phyloP scores from a whole-genome alignment of 2,113 vertebrate genomes.

The Tyto alba region DNA sequence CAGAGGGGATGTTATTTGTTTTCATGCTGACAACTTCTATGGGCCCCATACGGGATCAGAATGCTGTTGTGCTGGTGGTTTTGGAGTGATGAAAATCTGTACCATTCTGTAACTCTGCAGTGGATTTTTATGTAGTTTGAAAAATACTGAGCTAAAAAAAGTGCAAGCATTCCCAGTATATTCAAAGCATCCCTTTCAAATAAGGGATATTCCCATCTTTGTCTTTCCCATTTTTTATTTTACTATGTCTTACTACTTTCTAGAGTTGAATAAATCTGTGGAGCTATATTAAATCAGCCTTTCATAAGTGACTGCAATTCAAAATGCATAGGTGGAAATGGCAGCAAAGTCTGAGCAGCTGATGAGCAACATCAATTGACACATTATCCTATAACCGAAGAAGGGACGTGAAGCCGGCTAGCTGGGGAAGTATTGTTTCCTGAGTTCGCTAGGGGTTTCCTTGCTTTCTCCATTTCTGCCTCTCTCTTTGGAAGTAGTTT shows the following conservation, averaged over 20 bases:
- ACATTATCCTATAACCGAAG: neutral
- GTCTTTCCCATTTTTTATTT: neutral
- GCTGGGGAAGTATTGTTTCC: neutral
- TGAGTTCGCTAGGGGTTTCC: neutral
- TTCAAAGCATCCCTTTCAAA: neutral
- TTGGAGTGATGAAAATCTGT: neutral
- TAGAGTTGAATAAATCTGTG: neutral
- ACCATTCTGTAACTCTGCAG: neutral
- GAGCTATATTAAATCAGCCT: neutral
- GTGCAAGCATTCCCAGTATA: neutral
- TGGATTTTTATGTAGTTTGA: neutral
- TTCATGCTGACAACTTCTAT: neutral
- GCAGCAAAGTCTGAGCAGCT: neutral
- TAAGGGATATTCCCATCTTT: neutral
- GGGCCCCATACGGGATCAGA: neutral
- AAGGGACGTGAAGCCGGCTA: neutral
- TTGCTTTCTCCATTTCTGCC: neutral
- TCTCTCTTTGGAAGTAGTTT: neutral
- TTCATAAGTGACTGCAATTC: neutral
- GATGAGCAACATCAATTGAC: neutral
- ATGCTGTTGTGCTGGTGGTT: neutral
- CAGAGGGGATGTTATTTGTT: neutral
- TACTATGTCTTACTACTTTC: neutral
- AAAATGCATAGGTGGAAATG: neutral
- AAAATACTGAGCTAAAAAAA: neutral